phyloP scores from a whole-genome alignment of 2,113 vertebrate species.

The Brachionichthys hirsutus region DNA sequence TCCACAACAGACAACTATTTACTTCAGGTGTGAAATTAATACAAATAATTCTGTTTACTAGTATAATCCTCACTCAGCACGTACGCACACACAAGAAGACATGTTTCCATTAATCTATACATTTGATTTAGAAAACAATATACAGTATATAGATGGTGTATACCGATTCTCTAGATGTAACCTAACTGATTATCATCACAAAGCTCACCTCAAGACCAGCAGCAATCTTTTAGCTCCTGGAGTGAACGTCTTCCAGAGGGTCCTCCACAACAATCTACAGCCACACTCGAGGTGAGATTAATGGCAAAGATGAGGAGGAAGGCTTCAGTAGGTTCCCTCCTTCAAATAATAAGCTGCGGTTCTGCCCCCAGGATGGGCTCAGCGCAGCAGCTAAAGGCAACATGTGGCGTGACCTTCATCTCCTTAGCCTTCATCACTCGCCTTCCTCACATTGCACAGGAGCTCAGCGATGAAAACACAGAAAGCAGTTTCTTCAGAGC shows the following conservation, averaged over 20 bases:
- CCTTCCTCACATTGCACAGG: slow-evolving; percentile 19
- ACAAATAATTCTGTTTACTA: neutral
- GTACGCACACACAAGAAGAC: neutral
- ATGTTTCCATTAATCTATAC: slow-evolving; percentile 1
- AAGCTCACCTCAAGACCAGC: slow-evolving; percentile 58
- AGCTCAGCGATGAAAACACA: neutral
- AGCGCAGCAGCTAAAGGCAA: slow-evolving; percentile 63
- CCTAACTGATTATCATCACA: slow-evolving; percentile 1
- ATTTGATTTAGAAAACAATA: neutral
- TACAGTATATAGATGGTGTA: too few relatives aligned
- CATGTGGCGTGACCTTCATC: slow-evolving; percentile 77
- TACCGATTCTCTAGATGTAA: neutral
- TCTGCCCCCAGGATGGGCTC: slow-evolving; percentile 74
- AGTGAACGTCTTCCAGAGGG: slow-evolving; percentile 23
- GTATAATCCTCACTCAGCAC: neutral
- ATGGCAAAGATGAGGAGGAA: slow-evolving; percentile 56
- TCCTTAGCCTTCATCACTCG: slow-evolving; percentile 41
- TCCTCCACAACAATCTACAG: slow-evolving; percentile 46
- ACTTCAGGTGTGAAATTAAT: too few relatives aligned
- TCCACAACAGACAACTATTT: neutral
- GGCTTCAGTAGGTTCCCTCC: slow-evolving; percentile 69
- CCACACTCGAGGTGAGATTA: slow-evolving; percentile 54
- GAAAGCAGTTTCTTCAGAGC: neutral
- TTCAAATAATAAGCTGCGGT: slow-evolving; percentile 72
- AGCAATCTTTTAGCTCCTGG: slow-evolving; percentile 15